Conservation (phyloP, 2,113 vertebrate genomes). For the Bubalus kerabau region DNA sequence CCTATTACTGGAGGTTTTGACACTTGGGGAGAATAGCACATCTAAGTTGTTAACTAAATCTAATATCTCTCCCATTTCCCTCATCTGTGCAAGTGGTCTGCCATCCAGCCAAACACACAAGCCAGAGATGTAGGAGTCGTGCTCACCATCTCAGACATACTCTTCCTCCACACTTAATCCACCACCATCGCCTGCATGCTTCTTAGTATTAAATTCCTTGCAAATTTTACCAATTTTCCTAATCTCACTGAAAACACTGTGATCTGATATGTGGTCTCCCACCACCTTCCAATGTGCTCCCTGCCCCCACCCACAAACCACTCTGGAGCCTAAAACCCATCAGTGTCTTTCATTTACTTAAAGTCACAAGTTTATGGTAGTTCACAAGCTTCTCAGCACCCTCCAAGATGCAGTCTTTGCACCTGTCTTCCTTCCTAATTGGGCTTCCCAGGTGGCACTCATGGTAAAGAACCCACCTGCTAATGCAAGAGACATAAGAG, state of each 20-base stretch:
- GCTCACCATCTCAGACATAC: neutral
- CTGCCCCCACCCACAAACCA: neutral
- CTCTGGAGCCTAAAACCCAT: neutral
- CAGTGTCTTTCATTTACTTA: too few relatives aligned
- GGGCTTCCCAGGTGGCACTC: neutral
- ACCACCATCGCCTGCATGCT: fast-evolving
- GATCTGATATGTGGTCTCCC: neutral
- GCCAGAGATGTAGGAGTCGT: too few relatives aligned
- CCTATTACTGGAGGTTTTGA: neutral
- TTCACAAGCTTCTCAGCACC: neutral
- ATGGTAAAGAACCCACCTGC: neutral
- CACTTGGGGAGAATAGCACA: neutral
- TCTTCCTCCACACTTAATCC: neutral
- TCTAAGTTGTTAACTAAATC: neutral
- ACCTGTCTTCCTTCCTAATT: neutral
- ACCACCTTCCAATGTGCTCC: neutral
- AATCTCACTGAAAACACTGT: neutral
- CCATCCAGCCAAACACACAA: neutral
- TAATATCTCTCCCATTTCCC: neutral
- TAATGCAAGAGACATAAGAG: neutral
- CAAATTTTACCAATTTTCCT: neutral
- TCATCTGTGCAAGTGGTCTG: neutral
- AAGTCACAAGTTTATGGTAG: neutral
- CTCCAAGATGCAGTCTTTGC: neutral
- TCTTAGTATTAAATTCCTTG: neutral